Evolutionary conservation across 2,797 vertebrate genomes (phyloP), one percentile per base, ranked within the genome.

Genomic region (Lagodon rhomboides): DNA sequence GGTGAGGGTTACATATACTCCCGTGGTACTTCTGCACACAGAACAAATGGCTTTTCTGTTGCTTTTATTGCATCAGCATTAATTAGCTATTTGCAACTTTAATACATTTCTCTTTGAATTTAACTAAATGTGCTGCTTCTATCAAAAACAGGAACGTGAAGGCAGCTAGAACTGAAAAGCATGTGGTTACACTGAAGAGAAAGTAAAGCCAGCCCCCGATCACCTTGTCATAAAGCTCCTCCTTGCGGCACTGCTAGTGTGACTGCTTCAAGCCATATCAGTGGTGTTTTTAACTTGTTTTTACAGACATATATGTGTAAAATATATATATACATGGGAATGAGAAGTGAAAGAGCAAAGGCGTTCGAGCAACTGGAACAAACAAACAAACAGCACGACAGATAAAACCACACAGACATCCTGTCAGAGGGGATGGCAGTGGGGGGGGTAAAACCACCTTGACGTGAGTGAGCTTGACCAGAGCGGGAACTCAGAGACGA

Each of bases 321-420:
- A 46, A 18, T 13, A 6, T 2, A 43, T 46, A 3, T 4, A 3
- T n/a, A n/a, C 50, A 30, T 23, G 53, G 3, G n/a, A 61, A 2
- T 22, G 12, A 60, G 16, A 46, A 20, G 50, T 65, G 46, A 64
- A 59, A 68, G 25, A 54, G 43, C 20, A 8, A 3, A 74, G 56
- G 16, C 0, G 54, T 66, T 68, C 17, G 71, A 34, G 49, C 11
- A 2, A 60, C 62, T 43, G 13, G 20, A 71, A 54, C 73, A 79
- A 84, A 84, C 73, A 79, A 84, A 84, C 77, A 84, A 82, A 65
- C 25, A 82, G 20, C 56, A 22, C 47, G 27, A 49, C 13, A 75
- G 58, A 58, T 12, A 18, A 44, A 50, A 85, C 80, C 84, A 79
- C 81, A 70, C 0, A 66, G 22, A 83, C 80, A 78, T 91, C 85